Evolutionary conservation across 2,797 vertebrate genomes (phyloP), one percentile per base, ranked within the genome.

Genomic region (Ispidina picta): DNA sequence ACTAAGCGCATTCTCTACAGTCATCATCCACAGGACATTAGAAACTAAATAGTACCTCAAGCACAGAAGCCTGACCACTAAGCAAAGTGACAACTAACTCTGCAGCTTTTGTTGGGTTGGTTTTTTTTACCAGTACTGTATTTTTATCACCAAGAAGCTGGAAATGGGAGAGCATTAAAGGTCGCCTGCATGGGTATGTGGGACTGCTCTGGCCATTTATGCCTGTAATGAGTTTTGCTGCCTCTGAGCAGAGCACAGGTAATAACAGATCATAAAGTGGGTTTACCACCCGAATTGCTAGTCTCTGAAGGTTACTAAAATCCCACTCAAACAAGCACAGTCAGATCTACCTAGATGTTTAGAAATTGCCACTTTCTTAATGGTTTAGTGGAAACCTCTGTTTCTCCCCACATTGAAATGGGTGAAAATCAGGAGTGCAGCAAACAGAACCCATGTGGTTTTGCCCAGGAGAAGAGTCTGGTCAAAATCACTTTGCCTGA

Each of bases 211-310:
- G 4, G 68, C 70, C 56, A 9, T 39, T 83, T 46, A 87, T 6
- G 3, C 69, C 46, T 11, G 0, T 84, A 94, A 88, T 83, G 94
- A 90, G 72, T 58, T 92, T 22, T 84, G 94, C 75, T 93, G 94
- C 90, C 81, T 84, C 74, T 31, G 86, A 95, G 86, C 83, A 82
- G 56, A 91, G 81, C 75, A 51, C 56, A 6, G 88, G 80, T 68
- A 87, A 82, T 83, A 71, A 55, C 90, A 94, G 86, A 77, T 83
- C 86, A 87, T 96, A 93, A 92, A 96, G 58, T 0, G 10, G 81
- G n/a, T 90, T 94, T 93, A 90, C 88, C 90, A 86, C 72, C 62
- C 16, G 8, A 89, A 90, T 64, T 94, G 69, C 83, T 90, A 59
- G 81, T 15, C 90, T 92, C 77, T 2, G 69, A 77, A 92, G 88